Conservation (phyloP, 2,113 vertebrate genomes). For the Crypturellus undulatus region DNA sequence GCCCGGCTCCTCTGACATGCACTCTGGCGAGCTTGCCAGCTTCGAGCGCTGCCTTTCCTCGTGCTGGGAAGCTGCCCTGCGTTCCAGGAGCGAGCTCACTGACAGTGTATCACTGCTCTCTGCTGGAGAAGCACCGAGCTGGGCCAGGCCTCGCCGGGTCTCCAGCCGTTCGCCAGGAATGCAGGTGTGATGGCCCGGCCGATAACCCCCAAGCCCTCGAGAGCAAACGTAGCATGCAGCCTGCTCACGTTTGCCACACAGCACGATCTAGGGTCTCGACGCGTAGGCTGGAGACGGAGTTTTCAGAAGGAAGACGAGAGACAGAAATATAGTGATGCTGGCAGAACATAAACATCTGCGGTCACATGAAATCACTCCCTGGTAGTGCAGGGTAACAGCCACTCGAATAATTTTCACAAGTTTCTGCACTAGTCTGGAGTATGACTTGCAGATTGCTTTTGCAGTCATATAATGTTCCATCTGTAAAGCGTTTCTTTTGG, state of each 20-base stretch:
- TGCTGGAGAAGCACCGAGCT: constrained; percentile 82
- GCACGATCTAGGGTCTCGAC: not conserved
- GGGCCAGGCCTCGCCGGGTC: constrained; percentile 22
- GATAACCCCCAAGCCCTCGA: constrained; percentile 50
- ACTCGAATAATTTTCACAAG: not conserved
- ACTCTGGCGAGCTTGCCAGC: constrained; percentile 35
- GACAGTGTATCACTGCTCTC: constrained; percentile 85
- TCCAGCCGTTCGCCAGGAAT: constrained; percentile 55
- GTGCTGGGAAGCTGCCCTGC: constrained; percentile 43
- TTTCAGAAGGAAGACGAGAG: constrained; percentile 13
- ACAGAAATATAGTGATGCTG: not conserved
- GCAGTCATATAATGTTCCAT: not conserved
- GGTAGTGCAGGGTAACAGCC: not conserved
- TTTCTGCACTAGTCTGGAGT: not conserved
- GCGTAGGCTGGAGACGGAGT: not conserved
- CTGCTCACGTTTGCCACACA: not conserved
- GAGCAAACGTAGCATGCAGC: not conserved
- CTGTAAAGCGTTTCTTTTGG: not conserved
- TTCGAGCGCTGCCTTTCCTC: constrained; percentile 54
- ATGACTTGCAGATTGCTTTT: not conserved
- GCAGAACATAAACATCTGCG: not conserved
- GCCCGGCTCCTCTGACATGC: not conserved
- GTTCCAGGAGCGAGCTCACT: constrained; percentile 64
- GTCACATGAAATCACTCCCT: not conserved
- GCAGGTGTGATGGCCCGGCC: constrained; percentile 67